phyloP scores from a whole-genome alignment of 2,888 invertebrate species.

The Tetranychus piercei region DNA sequence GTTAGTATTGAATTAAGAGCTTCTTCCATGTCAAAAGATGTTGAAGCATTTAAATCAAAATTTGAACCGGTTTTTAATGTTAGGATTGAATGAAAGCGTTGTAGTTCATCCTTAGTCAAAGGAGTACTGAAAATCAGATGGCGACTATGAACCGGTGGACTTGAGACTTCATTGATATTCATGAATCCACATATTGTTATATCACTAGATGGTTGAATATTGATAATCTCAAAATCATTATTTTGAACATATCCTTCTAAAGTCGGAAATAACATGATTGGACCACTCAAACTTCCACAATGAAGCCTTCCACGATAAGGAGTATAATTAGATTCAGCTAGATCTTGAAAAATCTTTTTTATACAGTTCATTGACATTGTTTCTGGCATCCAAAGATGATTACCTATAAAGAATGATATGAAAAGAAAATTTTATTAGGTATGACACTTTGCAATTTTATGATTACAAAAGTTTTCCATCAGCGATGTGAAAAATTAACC shows the following conservation, averaged over 20 bases:
- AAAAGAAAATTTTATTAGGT: background rate
- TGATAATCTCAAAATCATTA: constrained; percentile 43
- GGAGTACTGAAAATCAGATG: constrained; percentile 61
- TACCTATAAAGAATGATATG: background rate
- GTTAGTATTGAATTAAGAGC: constrained; percentile 33
- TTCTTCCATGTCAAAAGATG: constrained; percentile 26
- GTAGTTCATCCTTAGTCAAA: constrained; percentile 21
- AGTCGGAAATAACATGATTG: constrained; percentile 52
- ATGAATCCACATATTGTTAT: constrained; percentile 73
- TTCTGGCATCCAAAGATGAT: constrained; percentile 29
- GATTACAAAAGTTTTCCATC: background rate
- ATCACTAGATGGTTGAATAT: constrained; percentile 47
- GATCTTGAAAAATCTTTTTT: constrained; percentile 43
- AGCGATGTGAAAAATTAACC: background rate
- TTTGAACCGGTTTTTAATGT: background rate
- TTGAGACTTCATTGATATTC: constrained; percentile 66
- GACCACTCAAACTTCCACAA: constrained; percentile 55
- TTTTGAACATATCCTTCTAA: constrained; percentile 38
- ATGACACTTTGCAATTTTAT: background rate
- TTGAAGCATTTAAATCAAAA: constrained; percentile 18
- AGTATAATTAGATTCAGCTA: constrained; percentile 53
- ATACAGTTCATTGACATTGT: constrained; percentile 32
- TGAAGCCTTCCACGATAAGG: constrained; percentile 51
- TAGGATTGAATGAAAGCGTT: constrained; percentile 26
- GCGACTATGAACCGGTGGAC: constrained; percentile 72